A percentile compares a stretch with the other conserved stretches of the same genome.
Conservation (phyloP, 2,797 vertebrate genomes). For the Rhinella marina region DNA sequence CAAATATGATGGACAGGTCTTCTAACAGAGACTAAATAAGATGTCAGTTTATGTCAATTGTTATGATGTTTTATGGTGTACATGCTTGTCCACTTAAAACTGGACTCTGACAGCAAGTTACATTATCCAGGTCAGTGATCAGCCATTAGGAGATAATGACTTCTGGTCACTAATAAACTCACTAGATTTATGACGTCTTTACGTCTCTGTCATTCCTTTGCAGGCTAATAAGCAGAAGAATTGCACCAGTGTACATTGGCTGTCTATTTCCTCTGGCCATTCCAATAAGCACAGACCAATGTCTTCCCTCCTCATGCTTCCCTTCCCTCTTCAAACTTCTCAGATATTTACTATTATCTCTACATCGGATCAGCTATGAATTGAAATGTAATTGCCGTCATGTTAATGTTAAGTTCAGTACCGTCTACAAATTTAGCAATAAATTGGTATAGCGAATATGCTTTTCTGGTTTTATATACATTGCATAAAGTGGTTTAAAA, state of each 20-base stretch:
- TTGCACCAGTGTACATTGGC: not conserved
- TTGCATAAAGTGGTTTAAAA: too few species aligned
- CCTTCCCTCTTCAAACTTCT: not conserved
- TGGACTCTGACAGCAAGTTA: constrained; percentile 67
- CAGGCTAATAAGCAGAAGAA: constrained; percentile 29
- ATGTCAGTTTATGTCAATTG: constrained; percentile 66
- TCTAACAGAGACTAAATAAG: constrained; percentile 49
- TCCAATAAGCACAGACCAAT: not conserved
- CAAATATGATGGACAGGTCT: constrained; percentile 65
- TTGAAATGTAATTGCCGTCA: not conserved
- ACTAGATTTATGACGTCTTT: constrained; percentile 47
- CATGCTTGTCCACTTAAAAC: constrained; percentile 68
- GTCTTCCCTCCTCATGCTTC: not conserved
- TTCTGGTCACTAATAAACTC: constrained; percentile 64
- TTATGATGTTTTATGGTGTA: constrained; percentile 67
- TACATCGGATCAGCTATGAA: not conserved
- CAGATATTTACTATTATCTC: not conserved
- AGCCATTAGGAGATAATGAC: constrained; percentile 66
- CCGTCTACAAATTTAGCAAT: not conserved
- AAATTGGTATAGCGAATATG: not conserved
- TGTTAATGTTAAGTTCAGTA: not conserved
- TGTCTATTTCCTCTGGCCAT: constrained; percentile 13
- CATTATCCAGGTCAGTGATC: constrained; percentile 65
- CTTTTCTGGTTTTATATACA: not conserved
- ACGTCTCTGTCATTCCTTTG: constrained; percentile 42